These are phyloP conservation scores for Phodopus roborovskii DNA, from an alignment of 2,113 vertebrate species.

Conservation along the genomic window DNA sequence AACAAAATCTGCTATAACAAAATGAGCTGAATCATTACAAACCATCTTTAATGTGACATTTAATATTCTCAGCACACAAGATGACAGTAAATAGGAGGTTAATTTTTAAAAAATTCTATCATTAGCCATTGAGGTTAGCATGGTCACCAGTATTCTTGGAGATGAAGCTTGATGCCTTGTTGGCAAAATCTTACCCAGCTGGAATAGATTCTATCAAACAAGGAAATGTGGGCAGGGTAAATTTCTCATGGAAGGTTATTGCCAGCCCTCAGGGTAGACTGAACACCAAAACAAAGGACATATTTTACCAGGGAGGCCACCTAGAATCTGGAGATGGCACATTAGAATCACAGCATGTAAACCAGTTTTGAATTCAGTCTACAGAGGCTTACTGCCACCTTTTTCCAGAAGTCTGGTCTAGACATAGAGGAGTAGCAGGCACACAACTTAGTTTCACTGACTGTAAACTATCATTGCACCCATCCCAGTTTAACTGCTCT, in stretches of 20 bases:
- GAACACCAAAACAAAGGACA: conserved; percentile 20
- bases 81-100: background rate
- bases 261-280: background rate
- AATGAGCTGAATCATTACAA: conserved; percentile 33
- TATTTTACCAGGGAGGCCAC: background rate
- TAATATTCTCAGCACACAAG: background rate
- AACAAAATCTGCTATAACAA: background rate
- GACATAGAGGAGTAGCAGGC: background rate
- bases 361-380: background rate
- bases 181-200: conserved; percentile 6
- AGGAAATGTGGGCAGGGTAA: background rate
- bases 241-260: conserved; percentile 18
- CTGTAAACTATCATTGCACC: background rate
- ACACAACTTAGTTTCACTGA: background rate
- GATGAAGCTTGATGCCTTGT: background rate
- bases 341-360: background rate
- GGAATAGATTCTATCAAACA: background rate
- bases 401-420: background rate
- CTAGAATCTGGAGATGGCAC: background rate
- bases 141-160: background rate
- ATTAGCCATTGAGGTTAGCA: background rate
- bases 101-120: background rate
- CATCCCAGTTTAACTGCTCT: background rate
- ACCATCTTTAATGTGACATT: background rate
- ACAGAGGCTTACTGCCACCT: background rate